phyloP scores from a whole-genome alignment of 2,888 invertebrate genomes.

The Subacronicta megacephala region DNA sequence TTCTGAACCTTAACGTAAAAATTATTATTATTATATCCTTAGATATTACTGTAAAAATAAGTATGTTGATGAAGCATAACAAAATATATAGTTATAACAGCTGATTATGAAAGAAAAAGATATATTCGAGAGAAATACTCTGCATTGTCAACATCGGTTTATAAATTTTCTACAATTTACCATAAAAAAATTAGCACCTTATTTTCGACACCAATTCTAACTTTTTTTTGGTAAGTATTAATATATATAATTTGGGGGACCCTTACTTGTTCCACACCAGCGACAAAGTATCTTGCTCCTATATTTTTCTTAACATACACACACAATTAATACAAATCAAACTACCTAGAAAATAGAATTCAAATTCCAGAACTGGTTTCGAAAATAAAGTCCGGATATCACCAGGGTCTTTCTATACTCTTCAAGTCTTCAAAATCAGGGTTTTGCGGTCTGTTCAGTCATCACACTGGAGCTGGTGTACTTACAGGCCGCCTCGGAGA shows the following conservation, averaged over 20 bases:
- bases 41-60: constrained; percentile 13
- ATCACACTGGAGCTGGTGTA: constrained; percentile 68
- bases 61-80: too few relatives aligned
- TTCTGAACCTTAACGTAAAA: constrained; percentile 7
- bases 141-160: not conserved
- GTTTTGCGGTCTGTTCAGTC: constrained; percentile 63
- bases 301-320: constrained; percentile 5
- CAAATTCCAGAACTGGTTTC: constrained; percentile 10
- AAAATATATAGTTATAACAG: not conserved
- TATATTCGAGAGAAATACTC: constrained; percentile 1
- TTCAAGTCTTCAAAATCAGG: constrained; percentile 44
- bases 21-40: constrained; percentile 3
- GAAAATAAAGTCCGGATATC: constrained; percentile 19
- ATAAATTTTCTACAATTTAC: constrained; percentile 10
- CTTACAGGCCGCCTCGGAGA: constrained; percentile 79
- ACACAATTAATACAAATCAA: constrained; percentile 21
- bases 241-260: too few relatives aligned
- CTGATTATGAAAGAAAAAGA: not conserved
- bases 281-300: too few relatives aligned
- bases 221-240: too few relatives aligned
- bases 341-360: constrained; percentile 15
- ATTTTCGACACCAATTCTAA: constrained; percentile 21
- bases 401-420: constrained; percentile 4
- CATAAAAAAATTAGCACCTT: not conserved
- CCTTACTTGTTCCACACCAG: too few relatives aligned